Conservation (phyloP, 2,797 vertebrate genomes). For the Microctenopoma lineatum region DNA sequence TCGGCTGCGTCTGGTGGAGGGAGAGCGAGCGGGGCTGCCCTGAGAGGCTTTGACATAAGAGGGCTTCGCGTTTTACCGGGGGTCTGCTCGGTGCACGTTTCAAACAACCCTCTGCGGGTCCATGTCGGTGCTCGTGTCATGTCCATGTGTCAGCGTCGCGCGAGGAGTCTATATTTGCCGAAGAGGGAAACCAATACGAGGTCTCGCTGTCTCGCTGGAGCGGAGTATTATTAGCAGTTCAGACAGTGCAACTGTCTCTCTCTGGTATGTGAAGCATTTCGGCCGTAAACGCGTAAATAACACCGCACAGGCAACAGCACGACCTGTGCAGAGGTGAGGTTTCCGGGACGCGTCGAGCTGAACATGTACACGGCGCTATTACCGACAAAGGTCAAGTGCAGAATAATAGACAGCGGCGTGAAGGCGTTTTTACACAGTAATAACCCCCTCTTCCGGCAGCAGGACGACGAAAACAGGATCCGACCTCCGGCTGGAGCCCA, state of each 20-base stretch:
- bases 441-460: conserved; percentile 73
- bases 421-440: conserved; percentile 70
- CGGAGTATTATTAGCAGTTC: conserved; percentile 85
- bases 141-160: conserved; percentile 68
- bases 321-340: conserved; percentile 18
- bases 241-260: conserved; percentile 82
- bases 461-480: conserved; percentile 74
- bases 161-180: conserved; percentile 74
- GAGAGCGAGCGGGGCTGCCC: conserved; percentile 76
- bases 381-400: conserved; percentile 75
- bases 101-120: conserved; percentile 20
- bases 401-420: conserved; percentile 45
- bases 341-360: conserved; percentile 10
- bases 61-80: conserved; percentile 76
- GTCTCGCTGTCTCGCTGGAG: conserved; percentile 78
- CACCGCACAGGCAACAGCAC: conserved; percentile 22
- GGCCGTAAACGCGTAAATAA: conserved; percentile 69
- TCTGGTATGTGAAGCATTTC: conserved; percentile 87
- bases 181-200: conserved; percentile 80
- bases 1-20: conserved; percentile 76
- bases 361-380: conserved; percentile 13
- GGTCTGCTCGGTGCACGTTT: conserved; percentile 43
- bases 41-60: conserved; percentile 73
- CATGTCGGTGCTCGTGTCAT: conserved; percentile 51
- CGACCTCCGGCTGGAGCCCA: conserved; percentile 66